Evolutionary conservation across 2,888 invertebrate genomes (phyloP), one percentile per base, ranked within the genome.

Genomic region (Andrena haemorrhoa): DNA sequence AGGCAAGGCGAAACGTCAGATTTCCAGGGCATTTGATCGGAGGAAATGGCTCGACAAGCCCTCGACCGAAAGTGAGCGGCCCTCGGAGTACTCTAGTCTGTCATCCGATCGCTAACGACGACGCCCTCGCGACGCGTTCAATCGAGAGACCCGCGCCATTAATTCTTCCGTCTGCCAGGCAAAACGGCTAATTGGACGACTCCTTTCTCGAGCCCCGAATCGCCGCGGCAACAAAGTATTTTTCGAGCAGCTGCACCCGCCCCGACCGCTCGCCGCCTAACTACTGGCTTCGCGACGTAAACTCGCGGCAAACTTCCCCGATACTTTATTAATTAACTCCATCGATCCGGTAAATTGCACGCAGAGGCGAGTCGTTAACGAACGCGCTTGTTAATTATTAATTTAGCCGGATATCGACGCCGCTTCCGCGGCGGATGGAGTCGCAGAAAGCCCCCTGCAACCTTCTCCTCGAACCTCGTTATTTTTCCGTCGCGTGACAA

Each of bases 291-390:
- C 58, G 35, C 69, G 63, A 70, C 58, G 20, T 8, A 53, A 56
- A 58, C 61, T 47, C 33, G 66, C 69, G 29, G 31, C 29, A 2
- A 70, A 78, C 64, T 78, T 82, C 74, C 29, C 65, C 81, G 49
- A 82, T 82, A 82, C 64, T 82, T 70, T 69, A 82, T 79, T 74
- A 79, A 82, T 82, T 74, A 71, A 65, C 35, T 41, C 31, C 23
- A 49, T 70, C 79, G 74, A 79, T 64, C 49, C 79, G 74, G 49
- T 33, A 29, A 70, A 51, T 73, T 56, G 63, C 69, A 64, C 72
- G 72, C 41, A 10, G 58, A 26, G 23, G 49, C 60, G n/a, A 53
- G 58, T 56, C 69, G 68, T 73, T 81, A 81, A 70, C 79, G 79
- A 78, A 72, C 60, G 29, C 16, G 53, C 73, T 60, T 23, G 63